Base-by-base conservation (phyloP, 2,888 invertebrate genomes). In the Rotaria macrura region DNA sequence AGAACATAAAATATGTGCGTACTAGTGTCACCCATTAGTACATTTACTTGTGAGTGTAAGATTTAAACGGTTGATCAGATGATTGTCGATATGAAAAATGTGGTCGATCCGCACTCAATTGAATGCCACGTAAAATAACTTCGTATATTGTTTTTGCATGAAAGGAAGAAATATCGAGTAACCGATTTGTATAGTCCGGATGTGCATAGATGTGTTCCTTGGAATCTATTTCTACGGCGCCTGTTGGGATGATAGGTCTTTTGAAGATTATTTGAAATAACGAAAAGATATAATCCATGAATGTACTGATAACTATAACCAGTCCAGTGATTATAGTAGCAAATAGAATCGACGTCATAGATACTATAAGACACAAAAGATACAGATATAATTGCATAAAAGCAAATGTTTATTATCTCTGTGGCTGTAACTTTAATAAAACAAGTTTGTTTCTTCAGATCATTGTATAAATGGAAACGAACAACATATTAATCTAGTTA, bases 11-110 rank as follows among this genome's bases (percentile, higher is more conserved):
- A n/a, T n/a, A n/a, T n/a, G n/a, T n/a, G n/a, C n/a, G n/a, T n/a
- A 29, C 9, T 34, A 29, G 17, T 49, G 17, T 12, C 1, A 65
- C 34, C 10, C 2, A 29, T 34, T 12, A 6, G 47, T 14, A 2
- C 9, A 86, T 79, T 84, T 84, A 94, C 43, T 38, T 43, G 20
- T 74, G 25, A 25, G 40, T 74, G 25, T 38, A 74, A 25, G 23
- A 43, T 74, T 74, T 38, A 43, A 74, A 74, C 23, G 38, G 40
- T 43, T 38, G 7, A 25, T 74, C 40, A 7, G 74, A 65, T n/a
- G 65, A 65, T 34, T 65, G n/a, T 65, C 65, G 9, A 17, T 23
- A 65, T 0, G 29, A 65, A 65, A 65, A 65, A 2, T 14, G 23
- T 65, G 65, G 65, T 29, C 34, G 20, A 29, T 65, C 34, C 12